Percentiles rank a stretch among this genome's conserved stretches.
phyloP scores from a whole-genome alignment of 2,113 vertebrate species.

The Elachura formosa region DNA sequence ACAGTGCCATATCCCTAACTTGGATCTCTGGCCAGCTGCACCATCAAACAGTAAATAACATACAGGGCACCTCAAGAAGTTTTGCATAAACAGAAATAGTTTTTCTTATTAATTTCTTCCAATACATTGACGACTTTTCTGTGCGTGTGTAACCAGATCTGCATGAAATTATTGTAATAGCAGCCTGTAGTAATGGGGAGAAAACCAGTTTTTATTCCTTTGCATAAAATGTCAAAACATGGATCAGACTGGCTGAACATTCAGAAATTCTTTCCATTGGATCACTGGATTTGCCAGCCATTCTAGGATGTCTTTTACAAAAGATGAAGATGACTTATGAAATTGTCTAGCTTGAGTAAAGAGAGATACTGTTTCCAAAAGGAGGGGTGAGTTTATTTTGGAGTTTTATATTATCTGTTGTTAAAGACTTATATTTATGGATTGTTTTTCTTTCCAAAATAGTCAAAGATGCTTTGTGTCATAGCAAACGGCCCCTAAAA shows the following conservation, averaged over 20 bases:
- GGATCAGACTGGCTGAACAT: slow-evolving; percentile 48
- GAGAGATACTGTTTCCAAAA: neutral
- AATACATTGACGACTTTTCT: slow-evolving; percentile 9
- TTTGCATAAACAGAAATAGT: neutral
- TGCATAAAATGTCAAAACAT: slow-evolving; percentile 23
- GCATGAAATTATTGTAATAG: neutral
- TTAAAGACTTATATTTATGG: neutral
- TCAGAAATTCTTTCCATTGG: slow-evolving; percentile 53
- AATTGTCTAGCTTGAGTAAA: neutral
- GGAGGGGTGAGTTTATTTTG: slow-evolving; percentile 5
- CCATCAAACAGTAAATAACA: neutral
- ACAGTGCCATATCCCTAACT: neutral
- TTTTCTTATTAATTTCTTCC: neutral
- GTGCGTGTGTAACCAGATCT: neutral
- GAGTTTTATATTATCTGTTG: neutral
- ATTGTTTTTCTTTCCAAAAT: neutral
- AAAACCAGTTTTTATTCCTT: neutral
- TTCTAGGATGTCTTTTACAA: slow-evolving; percentile 21
- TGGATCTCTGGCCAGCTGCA: neutral
- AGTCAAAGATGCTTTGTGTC: neutral
- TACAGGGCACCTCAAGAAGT: neutral
- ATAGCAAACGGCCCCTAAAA: neutral
- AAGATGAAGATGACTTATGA: neutral
- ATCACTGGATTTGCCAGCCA: slow-evolving; percentile 9
- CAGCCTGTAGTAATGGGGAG: neutral